These are phyloP conservation scores for Enteromius anoplus DNA, from an alignment of 2,797 vertebrate genomes.

Conservation along the genomic window DNA sequence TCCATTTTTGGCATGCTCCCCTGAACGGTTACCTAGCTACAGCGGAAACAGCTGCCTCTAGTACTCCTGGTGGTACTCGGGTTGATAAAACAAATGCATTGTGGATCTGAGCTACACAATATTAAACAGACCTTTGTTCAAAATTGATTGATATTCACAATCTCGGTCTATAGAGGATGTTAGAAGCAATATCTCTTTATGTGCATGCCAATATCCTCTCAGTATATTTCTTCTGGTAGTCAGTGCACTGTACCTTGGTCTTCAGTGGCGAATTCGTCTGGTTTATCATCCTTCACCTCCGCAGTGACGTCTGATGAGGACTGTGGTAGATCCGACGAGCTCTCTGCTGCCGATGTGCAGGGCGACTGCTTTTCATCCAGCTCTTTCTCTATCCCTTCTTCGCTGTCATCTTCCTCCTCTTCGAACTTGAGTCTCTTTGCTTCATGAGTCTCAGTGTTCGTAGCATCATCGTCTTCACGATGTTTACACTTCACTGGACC, in stretches of 20 bases:
- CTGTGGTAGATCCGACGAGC: slow-evolving; percentile 75
- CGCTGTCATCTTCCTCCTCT: slow-evolving; percentile 70
- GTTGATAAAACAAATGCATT: slow-evolving; percentile 14
- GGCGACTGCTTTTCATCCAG: slow-evolving; percentile 53
- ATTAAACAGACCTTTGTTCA: background rate
- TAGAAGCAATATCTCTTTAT: background rate
- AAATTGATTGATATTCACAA: background rate
- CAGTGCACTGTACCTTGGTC: slow-evolving; percentile 69
- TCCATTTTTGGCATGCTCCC: slow-evolving; percentile 23
- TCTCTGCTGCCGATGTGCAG: slow-evolving; percentile 70
- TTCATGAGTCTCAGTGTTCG: slow-evolving; percentile 69
- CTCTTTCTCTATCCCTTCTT: slow-evolving; percentile 36
- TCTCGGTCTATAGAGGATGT: background rate
- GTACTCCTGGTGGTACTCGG: background rate
- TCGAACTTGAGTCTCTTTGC: slow-evolving; percentile 87
- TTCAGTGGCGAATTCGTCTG: slow-evolving; percentile 68
- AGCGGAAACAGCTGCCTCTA: background rate
- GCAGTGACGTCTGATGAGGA: slow-evolving; percentile 71
- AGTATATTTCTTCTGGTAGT: background rate
- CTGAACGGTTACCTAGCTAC: background rate
- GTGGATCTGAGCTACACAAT: background rate
- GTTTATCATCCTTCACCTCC: slow-evolving; percentile 71
- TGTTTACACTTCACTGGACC: slow-evolving; percentile 83
- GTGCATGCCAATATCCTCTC: background rate
- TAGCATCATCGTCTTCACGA: slow-evolving; percentile 72